Evolutionary conservation across 1,140 invertebrate genomes (phyloP).

Genomic region (Calephelis virginiensis): DNA sequence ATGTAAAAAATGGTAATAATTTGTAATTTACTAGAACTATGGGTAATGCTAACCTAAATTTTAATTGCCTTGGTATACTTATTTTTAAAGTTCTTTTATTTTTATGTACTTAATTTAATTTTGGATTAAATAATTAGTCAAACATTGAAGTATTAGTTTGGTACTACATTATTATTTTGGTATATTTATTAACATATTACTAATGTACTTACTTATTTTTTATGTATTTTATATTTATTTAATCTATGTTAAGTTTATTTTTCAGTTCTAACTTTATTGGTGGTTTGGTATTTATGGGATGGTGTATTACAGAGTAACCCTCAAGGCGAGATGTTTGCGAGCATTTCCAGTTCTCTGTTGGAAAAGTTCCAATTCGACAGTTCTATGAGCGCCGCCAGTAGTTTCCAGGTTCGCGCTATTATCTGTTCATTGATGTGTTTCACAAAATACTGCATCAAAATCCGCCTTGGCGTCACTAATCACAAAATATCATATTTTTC

Average conservation of each 20-base stretch:
- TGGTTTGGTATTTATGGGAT: conserved; percentile 53
- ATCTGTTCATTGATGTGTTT: conserved; percentile 53
- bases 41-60: too few species aligned
- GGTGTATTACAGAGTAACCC: conserved; percentile 82
- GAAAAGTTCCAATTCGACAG: conserved; percentile 88
- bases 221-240: conserved; percentile 27
- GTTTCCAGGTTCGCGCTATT: conserved; percentile 82
- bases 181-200: neutral
- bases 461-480: conserved; percentile 18
- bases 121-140: neutral
- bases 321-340: conserved; percentile 89
- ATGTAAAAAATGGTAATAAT: too few species aligned
- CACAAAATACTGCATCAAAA: conserved; percentile 29
- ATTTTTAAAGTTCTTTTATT: too few species aligned
- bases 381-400: conserved; percentile 85
- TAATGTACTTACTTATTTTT: neutral
- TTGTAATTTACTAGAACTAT: too few species aligned
- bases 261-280: conserved; percentile 56
- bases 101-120: too few species aligned
- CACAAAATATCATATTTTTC: neutral
- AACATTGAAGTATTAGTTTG: neutral
- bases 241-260: conserved; percentile 54
- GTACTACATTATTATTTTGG: neutral
- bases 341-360: conserved; percentile 89
- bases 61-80: too few species aligned